phyloP scores from a whole-genome alignment of 2,888 invertebrate genomes.

The Orthonevra nobilis region DNA sequence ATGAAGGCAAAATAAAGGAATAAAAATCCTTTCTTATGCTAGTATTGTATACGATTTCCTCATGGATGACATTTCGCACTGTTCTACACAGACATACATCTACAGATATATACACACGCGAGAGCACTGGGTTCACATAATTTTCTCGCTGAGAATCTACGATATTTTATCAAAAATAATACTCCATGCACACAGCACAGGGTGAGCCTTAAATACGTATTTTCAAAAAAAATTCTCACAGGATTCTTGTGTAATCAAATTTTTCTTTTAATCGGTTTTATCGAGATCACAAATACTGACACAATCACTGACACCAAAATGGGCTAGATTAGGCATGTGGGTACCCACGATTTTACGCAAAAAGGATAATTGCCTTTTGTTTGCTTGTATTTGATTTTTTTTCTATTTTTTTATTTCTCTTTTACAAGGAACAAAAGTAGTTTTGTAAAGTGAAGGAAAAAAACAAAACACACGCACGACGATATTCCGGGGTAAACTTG shows the following conservation, averaged over 20 bases:
- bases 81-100: neutral
- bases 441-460: neutral
- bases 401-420: too few relatives aligned
- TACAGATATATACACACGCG: constrained; percentile 17
- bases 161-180: neutral
- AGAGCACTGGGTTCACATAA: constrained; percentile 17
- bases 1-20: neutral
- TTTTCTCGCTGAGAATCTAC: neutral
- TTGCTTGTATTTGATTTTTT: neutral
- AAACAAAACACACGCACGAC: constrained; percentile 13
- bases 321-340: constrained; percentile 17
- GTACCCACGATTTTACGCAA: constrained; percentile 20
- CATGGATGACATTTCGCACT: constrained; percentile 39
- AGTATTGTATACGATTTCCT: constrained; percentile 20
- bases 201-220: constrained; percentile 12
- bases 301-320: neutral
- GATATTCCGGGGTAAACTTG: constrained; percentile 62
- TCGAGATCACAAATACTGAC: constrained; percentile 12
- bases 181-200: neutral
- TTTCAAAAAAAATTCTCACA: neutral
- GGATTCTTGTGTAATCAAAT: constrained; percentile 52
- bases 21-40: neutral
- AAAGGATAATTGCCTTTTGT: constrained; percentile 16
- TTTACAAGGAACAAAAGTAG: too few relatives aligned
- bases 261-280: constrained; percentile 24